phyloP scores from a whole-genome alignment of 2,113 vertebrate species.

The Seriola dumerili region DNA sequence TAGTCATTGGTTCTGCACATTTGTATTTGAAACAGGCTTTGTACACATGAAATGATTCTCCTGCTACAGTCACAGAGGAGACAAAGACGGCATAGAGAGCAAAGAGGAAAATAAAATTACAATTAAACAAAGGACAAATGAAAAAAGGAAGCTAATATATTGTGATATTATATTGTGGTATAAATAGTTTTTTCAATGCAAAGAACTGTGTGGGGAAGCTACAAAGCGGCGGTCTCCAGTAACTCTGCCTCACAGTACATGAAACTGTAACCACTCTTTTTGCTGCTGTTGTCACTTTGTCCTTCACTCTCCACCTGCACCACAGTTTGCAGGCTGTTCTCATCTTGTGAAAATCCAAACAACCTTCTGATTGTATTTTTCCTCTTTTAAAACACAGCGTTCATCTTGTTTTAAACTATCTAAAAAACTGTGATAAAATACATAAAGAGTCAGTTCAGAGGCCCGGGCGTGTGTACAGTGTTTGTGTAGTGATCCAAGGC shows the following conservation, averaged over 20 bases:
- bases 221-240: background rate
- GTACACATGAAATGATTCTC: background rate
- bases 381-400: background rate
- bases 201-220: background rate
- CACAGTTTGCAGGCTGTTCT: background rate
- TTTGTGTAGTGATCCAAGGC: slow-evolving; percentile 43
- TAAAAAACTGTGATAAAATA: slow-evolving; percentile 19
- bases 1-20: slow-evolving; percentile 58
- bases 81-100: background rate
- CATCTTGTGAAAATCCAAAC: slow-evolving; percentile 3
- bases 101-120: slow-evolving; percentile 22
- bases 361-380: background rate
- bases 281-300: slow-evolving; percentile 24
- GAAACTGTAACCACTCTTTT: slow-evolving; percentile 9
- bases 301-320: slow-evolving; percentile 17
- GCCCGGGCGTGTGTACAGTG: slow-evolving; percentile 19
- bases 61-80: slow-evolving; percentile 2
- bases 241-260: slow-evolving; percentile 10
- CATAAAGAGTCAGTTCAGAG: slow-evolving; percentile 1
- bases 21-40: slow-evolving; percentile 54
- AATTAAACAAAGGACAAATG: slow-evolving; percentile 22
- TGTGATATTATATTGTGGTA: no score
- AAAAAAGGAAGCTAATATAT: background rate
- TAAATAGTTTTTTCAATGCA: slow-evolving; percentile 5
- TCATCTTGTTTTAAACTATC: slow-evolving; percentile 14